These are phyloP conservation scores for Epinephelus moara DNA, from an alignment of 2,113 vertebrate genomes.

Conservation along the genomic window DNA sequence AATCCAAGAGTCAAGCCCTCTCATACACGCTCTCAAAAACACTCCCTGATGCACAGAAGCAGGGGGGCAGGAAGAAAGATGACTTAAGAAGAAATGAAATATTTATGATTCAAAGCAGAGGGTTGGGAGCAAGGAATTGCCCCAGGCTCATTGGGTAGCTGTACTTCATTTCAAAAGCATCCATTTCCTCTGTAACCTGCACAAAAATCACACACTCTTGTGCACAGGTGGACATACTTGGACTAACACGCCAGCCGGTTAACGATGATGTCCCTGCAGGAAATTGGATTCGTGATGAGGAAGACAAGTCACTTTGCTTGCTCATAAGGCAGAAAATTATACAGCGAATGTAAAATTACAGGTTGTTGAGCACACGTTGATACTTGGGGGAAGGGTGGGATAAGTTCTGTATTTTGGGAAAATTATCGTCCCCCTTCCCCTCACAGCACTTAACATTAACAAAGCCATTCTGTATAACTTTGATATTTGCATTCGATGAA, in stretches of 20 bases:
- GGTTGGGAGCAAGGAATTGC: conserved; percentile 3
- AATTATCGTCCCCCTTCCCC: too few species aligned
- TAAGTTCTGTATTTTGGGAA: too few species aligned
- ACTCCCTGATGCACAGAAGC: neutral
- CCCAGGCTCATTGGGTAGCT: conserved; percentile 12
- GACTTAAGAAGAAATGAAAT: conserved; percentile 41
- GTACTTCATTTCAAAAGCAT: conserved; percentile 27
- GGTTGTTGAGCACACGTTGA: neutral
- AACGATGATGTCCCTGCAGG: neutral
- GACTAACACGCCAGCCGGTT: neutral
- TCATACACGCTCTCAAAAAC: neutral
- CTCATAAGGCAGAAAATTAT: conserved; percentile 35
- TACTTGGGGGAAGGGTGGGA: neutral
- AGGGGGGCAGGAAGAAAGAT: conserved; percentile 8
- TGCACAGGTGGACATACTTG: neutral
- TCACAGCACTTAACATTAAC: neutral
- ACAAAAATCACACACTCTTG: neutral
- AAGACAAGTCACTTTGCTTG: neutral
- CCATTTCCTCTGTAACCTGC: neutral
- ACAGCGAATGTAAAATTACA: neutral
- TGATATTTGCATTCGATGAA: neutral
- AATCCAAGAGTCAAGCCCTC: neutral
- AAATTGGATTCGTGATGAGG: conserved; percentile 24
- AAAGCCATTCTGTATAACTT: neutral
- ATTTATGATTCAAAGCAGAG: conserved; percentile 46